phyloP scores from a whole-genome alignment of 2,888 invertebrate genomes.

The Drosophila cognata region DNA sequence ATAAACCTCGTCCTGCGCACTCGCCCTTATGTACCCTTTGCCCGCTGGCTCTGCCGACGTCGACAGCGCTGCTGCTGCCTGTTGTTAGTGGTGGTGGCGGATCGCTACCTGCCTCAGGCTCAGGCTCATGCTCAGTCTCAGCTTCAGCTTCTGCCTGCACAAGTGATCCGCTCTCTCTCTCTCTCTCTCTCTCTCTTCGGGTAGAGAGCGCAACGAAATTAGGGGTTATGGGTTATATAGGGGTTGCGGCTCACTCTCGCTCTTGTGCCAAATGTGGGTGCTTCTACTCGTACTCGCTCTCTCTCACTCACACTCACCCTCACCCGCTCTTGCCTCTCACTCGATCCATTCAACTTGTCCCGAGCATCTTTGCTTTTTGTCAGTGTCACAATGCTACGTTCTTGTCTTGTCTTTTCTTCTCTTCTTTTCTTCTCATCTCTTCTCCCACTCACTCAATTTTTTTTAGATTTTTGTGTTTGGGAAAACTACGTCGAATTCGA shows the following conservation, averaged over 20 bases:
- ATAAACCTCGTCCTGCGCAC: constrained; percentile 85
- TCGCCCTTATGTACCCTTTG: constrained; percentile 82
- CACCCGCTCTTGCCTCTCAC: not conserved
- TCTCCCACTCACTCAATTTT: constrained; percentile 20
- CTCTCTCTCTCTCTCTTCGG: constrained; percentile 6
- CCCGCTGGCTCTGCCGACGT: constrained; percentile 34
- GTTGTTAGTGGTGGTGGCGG: constrained; percentile 19
- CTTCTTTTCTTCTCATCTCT: constrained; percentile 6
- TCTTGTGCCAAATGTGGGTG: constrained; percentile 52
- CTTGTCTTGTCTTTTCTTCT: constrained; percentile 14
- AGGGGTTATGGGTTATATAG: constrained; percentile 47
- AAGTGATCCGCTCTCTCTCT: constrained; percentile 47
- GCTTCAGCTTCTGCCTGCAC: constrained; percentile 32
- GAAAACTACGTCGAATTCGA: constrained; percentile 69
- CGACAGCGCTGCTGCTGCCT: constrained; percentile 22
- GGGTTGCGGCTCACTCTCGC: constrained; percentile 44
- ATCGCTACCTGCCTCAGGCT: constrained; percentile 52
- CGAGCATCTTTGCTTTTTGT: constrained; percentile 30
- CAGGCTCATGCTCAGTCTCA: not conserved
- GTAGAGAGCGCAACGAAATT: constrained; percentile 4
- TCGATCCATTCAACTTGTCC: constrained; percentile 52
- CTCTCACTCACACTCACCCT: constrained; percentile 7
- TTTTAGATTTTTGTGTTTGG: constrained; percentile 39
- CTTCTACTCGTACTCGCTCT: constrained; percentile 6
- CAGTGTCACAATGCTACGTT: constrained; percentile 46